Evolutionary conservation across 2,797 vertebrate genomes (phyloP).

Genomic region (Acanthurus tractus): DNA sequence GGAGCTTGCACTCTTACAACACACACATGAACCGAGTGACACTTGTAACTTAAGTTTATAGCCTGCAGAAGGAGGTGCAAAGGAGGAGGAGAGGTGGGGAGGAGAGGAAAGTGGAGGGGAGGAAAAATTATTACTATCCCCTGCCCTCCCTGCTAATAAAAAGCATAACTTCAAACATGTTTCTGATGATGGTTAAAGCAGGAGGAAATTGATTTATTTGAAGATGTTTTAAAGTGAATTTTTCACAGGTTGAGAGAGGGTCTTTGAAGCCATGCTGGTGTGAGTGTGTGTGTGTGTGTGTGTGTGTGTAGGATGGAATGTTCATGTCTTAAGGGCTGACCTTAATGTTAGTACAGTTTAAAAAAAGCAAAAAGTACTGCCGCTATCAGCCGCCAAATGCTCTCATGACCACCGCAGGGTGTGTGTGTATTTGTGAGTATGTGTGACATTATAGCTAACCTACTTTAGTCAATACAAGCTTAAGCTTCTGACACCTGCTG

Average conservation of each 20-base stretch:
- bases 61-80: slow-evolving; percentile 74
- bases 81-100: slow-evolving; percentile 65
- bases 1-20: slow-evolving; percentile 23
- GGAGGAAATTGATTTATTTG: slow-evolving; percentile 87
- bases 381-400: slow-evolving; percentile 78
- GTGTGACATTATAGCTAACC: slow-evolving; percentile 77
- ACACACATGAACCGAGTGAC: slow-evolving; percentile 69
- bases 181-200: slow-evolving; percentile 84
- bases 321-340: slow-evolving; percentile 85
- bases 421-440: slow-evolving; percentile 55
- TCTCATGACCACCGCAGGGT: slow-evolving; percentile 73
- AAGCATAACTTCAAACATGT: slow-evolving; percentile 86
- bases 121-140: slow-evolving; percentile 78
- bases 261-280: slow-evolving; percentile 80
- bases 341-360: slow-evolving; percentile 81
- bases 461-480: slow-evolving; percentile 76
- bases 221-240: slow-evolving; percentile 85
- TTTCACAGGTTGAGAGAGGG: slow-evolving; percentile 81
- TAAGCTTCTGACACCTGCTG: slow-evolving; percentile 75
- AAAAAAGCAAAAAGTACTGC: slow-evolving; percentile 64
- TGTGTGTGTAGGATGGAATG: slow-evolving; percentile 70
- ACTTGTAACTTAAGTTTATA: slow-evolving; percentile 80
- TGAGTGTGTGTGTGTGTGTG: slow-evolving; percentile 48
- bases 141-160: slow-evolving; percentile 80
- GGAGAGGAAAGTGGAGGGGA: slow-evolving; percentile 66